Base-by-base conservation (phyloP, 1,140 invertebrate species). In the Drosophila tani region DNA sequence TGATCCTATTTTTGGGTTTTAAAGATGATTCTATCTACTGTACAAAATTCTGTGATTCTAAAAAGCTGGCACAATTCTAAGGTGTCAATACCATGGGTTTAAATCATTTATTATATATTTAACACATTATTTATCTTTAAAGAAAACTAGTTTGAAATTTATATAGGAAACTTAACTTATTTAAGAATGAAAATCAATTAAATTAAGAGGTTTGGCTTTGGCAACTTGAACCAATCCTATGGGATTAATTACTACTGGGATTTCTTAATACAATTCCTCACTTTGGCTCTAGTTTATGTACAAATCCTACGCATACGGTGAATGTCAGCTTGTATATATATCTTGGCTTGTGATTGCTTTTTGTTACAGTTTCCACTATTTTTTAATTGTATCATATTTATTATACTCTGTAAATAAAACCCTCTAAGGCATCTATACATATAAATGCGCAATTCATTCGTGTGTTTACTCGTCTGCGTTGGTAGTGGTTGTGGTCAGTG, bases 361-460 rank as follows among this genome's bases (percentile, higher is more conserved):
- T 77, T 68, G 49, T 71, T 59, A 77, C 47, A 68, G 35, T 47
- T 60, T 62, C 40, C 67, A 29, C 24, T 59, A 53, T 24, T 12
- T 38, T 38, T 14, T 81, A 59, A 64, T 65, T 74, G 35, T 69
- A 66, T 47, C 69, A 82, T 78, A 70, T 77, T 73, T 65, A 77
- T 86, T 75, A 47, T 71, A 62, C 58, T 65, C 68, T 86, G 82
- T 85, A 86, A 85, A 85, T 85, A 85, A 85, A 85, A 82, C 24
- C 59, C 69, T 69, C 51, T 66, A 67, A 69, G 57, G 50, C 65
- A 79, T 53, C 66, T 53, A 57, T 71, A 67, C 38, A 65, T 29
- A 62, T 69, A 69, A 65, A 74, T 70, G 60, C 62, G 43, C 59
- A 79, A 65, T 73, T 59, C 64, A 67, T 83, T 62, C 19, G 67